Percentiles rank a stretch among this genome's conserved stretches.
Conservation (phyloP, 2,888 invertebrate genomes). For the Drosophila mettleri region DNA sequence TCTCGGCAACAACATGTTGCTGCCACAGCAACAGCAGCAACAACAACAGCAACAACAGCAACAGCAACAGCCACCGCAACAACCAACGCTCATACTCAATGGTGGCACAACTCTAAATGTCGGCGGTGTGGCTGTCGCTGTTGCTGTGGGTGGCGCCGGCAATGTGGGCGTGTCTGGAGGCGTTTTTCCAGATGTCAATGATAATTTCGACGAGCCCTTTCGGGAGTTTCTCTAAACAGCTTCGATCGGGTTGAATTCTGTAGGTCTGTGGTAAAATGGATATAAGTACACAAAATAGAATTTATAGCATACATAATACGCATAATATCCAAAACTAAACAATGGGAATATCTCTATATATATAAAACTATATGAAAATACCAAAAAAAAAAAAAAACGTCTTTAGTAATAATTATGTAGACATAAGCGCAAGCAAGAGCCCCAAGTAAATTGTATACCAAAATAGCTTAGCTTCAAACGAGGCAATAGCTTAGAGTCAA, state of each 20-base stretch:
- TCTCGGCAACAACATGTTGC: constrained; percentile 58
- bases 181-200: constrained; percentile 80
- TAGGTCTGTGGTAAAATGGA: constrained; percentile 55
- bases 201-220: constrained; percentile 84
- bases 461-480: constrained; percentile 23
- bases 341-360: constrained; percentile 5
- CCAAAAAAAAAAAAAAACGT: not conserved
- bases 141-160: constrained; percentile 28
- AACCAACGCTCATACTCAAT: constrained; percentile 70
- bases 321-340: not conserved
- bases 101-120: constrained; percentile 47
- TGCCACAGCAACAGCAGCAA: constrained; percentile 57
- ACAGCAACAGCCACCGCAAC: constrained; percentile 44
- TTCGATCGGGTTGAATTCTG: not conserved
- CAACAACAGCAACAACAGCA: constrained; percentile 20
- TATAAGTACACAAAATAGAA: constrained; percentile 46
- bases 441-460: constrained; percentile 3
- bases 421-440: not conserved
- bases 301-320: constrained; percentile 42
- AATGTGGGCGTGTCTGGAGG: constrained; percentile 17
- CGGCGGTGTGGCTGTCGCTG: constrained; percentile 39
- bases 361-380: constrained; percentile 5
- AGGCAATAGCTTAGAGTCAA: not conserved
- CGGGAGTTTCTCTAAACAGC: constrained; percentile 83
- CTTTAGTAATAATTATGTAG: not conserved